A percentile compares a stretch with the other conserved stretches of the same genome.
Conservation (phyloP, 1,140 invertebrate genomes). For the Platyura marginata region DNA sequence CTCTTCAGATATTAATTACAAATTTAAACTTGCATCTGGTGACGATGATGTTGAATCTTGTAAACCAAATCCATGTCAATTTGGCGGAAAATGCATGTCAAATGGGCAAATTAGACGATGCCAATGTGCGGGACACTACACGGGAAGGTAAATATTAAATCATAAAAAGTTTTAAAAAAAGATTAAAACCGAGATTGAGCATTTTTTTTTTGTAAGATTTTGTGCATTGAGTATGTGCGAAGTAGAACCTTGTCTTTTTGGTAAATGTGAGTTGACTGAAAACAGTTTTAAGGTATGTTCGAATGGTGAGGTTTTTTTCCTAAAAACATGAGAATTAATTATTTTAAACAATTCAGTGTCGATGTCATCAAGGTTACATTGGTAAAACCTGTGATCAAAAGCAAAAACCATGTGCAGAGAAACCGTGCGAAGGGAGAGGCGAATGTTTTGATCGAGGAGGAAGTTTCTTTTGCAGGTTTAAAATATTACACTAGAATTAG, state of each 20-base stretch:
- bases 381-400: slow-evolving; percentile 42
- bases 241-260: slow-evolving; percentile 47
- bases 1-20: slow-evolving; percentile 34
- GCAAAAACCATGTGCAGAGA: slow-evolving; percentile 42
- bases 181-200: background rate
- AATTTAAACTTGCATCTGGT: slow-evolving; percentile 33
- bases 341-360: slow-evolving; percentile 20
- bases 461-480: slow-evolving; percentile 36
- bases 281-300: slow-evolving; percentile 23
- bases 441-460: slow-evolving; percentile 41
- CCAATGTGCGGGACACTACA: slow-evolving; percentile 40
- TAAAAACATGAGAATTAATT: no score
- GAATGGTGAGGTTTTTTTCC: no score
- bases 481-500: no score
- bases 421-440: slow-evolving; percentile 50
- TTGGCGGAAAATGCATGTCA: slow-evolving; percentile 40
- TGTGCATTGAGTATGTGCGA: slow-evolving; percentile 52
- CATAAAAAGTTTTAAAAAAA: background rate
- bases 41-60: slow-evolving; percentile 40
- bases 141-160: slow-evolving; percentile 23
- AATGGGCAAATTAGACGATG: slow-evolving; percentile 32
- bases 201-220: slow-evolving; percentile 24
- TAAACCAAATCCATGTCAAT: slow-evolving; percentile 45
- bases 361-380: slow-evolving; percentile 41
- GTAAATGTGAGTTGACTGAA: slow-evolving; percentile 38